These are phyloP conservation scores for Cephus spinipes DNA, from an alignment of 2,888 invertebrate genomes.

Conservation along the genomic window DNA sequence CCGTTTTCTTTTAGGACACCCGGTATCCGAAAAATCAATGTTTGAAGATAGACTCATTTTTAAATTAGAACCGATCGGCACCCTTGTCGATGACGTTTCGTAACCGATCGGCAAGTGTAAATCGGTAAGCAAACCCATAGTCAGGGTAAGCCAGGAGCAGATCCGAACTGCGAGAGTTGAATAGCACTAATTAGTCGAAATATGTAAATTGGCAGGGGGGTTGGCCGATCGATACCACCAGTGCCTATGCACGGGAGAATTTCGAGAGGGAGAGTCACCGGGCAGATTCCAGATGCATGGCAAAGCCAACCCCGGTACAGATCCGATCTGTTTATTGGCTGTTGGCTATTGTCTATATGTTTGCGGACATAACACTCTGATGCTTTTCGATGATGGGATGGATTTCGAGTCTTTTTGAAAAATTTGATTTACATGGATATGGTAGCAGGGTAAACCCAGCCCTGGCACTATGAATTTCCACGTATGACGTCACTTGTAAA, in stretches of 20 bases:
- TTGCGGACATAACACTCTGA: constrained; percentile 29
- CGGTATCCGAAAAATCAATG: too few relatives aligned
- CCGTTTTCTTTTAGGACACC: too few relatives aligned
- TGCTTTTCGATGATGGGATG: background rate
- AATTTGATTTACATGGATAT: background rate
- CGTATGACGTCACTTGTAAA: too few relatives aligned
- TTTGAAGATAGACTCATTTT: too few relatives aligned
- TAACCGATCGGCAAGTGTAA: too few relatives aligned
- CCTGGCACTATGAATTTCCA: too few relatives aligned
- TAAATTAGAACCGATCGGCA: too few relatives aligned
- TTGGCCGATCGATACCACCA: constrained; percentile 43
- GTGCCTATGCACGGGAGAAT: constrained; percentile 23
- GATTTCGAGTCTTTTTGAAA: background rate
- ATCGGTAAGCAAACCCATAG: too few relatives aligned
- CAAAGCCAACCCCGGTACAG: constrained; percentile 25
- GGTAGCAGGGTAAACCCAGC: too few relatives aligned
- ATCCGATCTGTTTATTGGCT: constrained; percentile 36
- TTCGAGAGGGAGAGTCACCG: constrained; percentile 16
- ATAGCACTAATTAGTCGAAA: constrained; percentile 59
- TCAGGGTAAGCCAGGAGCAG: constrained; percentile 18
- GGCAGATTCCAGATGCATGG: constrained; percentile 13
- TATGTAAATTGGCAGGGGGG: constrained; percentile 49
- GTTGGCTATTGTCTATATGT: constrained; percentile 36
- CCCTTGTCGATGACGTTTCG: too few relatives aligned
- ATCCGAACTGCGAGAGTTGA: constrained; percentile 36